Conservation (phyloP, 2,113 vertebrate species). For the Mobula hypostoma region DNA sequence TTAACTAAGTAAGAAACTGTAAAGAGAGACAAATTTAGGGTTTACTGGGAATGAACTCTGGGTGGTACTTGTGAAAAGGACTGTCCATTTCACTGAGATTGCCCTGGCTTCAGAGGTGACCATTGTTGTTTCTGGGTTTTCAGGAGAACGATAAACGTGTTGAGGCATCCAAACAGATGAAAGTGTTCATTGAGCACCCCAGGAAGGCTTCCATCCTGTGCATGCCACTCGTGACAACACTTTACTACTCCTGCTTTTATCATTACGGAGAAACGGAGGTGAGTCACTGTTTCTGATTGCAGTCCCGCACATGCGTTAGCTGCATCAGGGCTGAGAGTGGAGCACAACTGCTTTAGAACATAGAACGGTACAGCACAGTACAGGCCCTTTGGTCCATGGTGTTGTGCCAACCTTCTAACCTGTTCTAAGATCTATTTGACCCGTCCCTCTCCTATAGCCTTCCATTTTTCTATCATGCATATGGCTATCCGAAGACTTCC, state of each 20-base stretch:
- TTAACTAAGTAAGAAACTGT: neutral
- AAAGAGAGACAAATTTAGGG: neutral
- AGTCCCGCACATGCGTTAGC: neutral
- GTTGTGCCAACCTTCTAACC: no score
- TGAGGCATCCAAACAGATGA: slow-evolving; percentile 67
- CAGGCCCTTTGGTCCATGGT: no score
- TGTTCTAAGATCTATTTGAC: no score
- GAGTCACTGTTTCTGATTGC: slow-evolving; percentile 33
- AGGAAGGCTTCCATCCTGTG: slow-evolving; percentile 84
- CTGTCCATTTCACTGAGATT: no score
- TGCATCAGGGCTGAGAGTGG: neutral
- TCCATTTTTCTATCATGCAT: no score
- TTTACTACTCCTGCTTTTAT: slow-evolving; percentile 94
- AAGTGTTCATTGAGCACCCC: slow-evolving; percentile 83
- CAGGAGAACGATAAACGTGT: slow-evolving; percentile 74
- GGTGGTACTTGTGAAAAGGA: neutral
- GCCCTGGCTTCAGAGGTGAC: neutral
- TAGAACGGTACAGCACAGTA: no score
- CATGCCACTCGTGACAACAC: slow-evolving; percentile 87
- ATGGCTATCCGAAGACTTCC: no score
- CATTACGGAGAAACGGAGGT: slow-evolving; percentile 81
- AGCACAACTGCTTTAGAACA: neutral
- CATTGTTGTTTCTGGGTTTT: neutral
- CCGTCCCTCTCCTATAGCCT: no score
- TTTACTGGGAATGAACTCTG: neutral